These are phyloP conservation scores for Gisinianus flammeolus DNA, from an alignment of 2,888 invertebrate genomes.

Conservation along the genomic window DNA sequence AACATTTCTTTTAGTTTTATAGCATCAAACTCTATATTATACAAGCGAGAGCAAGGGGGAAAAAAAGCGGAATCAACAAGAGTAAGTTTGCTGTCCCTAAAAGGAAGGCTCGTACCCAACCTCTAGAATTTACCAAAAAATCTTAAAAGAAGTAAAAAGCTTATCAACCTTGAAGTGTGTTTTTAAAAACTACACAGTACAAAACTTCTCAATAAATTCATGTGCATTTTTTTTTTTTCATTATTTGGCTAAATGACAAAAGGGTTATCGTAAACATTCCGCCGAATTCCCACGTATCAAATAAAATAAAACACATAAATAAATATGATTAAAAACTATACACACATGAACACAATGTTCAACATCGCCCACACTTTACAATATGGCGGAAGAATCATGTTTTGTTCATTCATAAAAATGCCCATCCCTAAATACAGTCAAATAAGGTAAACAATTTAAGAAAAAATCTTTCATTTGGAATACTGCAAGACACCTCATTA, in stretches of 20 bases:
- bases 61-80: neutral
- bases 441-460: slow-evolving; percentile 34
- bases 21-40: neutral
- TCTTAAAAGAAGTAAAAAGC: neutral
- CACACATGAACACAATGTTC: slow-evolving; percentile 2
- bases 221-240: neutral
- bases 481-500: slow-evolving; percentile 31
- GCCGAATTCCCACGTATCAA: neutral
- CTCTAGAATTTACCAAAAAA: slow-evolving; percentile 30
- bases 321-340: neutral
- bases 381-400: neutral
- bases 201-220: slow-evolving; percentile 12
- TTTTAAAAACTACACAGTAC: neutral
- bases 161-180: slow-evolving; percentile 10
- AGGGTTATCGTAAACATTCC: neutral
- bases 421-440: slow-evolving; percentile 32
- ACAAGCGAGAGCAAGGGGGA: neutral
- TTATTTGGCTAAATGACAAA: neutral
- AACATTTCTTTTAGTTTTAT: slow-evolving; percentile 7
- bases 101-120: slow-evolving; percentile 31
- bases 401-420: slow-evolving; percentile 15
- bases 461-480: slow-evolving; percentile 3
- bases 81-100: slow-evolving; percentile 17
- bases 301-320: neutral
- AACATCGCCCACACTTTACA: slow-evolving; percentile 10